phyloP scores from a whole-genome alignment of 2,888 invertebrate genomes.

The Boloria euphrosyne region DNA sequence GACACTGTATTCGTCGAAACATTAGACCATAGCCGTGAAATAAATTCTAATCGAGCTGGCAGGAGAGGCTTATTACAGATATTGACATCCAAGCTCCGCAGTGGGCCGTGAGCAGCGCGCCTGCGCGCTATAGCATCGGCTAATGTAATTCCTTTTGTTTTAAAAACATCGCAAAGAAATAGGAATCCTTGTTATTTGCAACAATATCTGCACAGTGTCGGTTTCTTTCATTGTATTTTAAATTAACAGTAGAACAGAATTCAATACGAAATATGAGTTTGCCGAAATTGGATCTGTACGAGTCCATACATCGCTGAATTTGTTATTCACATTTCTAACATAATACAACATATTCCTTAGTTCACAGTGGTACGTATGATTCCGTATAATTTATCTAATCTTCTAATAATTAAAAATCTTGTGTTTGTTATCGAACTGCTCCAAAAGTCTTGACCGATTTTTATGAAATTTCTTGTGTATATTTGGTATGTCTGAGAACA shows the following conservation, averaged over 20 bases:
- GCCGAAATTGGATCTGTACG: constrained; percentile 67
- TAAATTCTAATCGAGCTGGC: constrained; percentile 40
- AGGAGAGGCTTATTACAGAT: constrained; percentile 39
- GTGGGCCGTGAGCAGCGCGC: constrained; percentile 57
- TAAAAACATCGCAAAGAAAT: constrained; percentile 55
- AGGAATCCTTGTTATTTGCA: constrained; percentile 45
- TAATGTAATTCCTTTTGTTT: constrained; percentile 48
- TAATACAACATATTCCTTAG: not conserved
- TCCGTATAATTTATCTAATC: constrained; percentile 1
- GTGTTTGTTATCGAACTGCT: too few species aligned
- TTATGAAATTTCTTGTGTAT: too few species aligned
- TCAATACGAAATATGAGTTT: constrained; percentile 60
- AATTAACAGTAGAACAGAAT: constrained; percentile 43
- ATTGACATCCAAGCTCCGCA: constrained; percentile 50
- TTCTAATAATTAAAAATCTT: too few species aligned
- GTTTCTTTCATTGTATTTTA: constrained; percentile 47
- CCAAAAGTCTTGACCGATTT: too few species aligned
- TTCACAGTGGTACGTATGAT: constrained; percentile 11
- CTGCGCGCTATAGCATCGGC: constrained; percentile 53
- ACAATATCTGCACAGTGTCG: constrained; percentile 44
- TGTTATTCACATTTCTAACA: constrained; percentile 15
- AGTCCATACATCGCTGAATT: constrained; percentile 48
- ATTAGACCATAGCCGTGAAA: constrained; percentile 39
- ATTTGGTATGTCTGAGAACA: too few species aligned
- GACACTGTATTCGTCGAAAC: constrained; percentile 40